phyloP scores from a whole-genome alignment of 2,888 invertebrate species.

The Hypselothyrea guttata region DNA sequence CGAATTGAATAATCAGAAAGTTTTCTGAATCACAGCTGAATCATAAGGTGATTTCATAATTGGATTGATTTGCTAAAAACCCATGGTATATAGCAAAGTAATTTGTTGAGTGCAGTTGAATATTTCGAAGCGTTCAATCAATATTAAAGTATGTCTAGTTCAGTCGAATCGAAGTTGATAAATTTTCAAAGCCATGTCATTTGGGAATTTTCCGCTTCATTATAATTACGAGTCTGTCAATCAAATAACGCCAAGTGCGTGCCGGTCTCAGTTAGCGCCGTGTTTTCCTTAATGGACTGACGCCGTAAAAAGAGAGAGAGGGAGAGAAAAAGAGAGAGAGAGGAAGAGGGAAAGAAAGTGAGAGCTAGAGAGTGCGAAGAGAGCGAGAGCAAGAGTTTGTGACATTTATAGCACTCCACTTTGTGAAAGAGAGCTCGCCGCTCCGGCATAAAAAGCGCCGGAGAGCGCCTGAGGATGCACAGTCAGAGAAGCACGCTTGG shows the following conservation, averaged over 20 bases:
- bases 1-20: too few relatives aligned
- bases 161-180: constrained; percentile 29
- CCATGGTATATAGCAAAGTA: too few relatives aligned
- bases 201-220: constrained; percentile 67
- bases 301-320: constrained; percentile 31
- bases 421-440: constrained; percentile 21
- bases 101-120: too few relatives aligned
- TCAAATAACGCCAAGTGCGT: constrained; percentile 51
- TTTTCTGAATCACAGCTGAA: too few relatives aligned
- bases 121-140: too few relatives aligned
- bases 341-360: background rate
- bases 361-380: background rate
- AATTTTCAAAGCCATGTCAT: constrained; percentile 25
- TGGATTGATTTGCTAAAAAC: too few relatives aligned
- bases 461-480: constrained; percentile 33
- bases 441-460: constrained; percentile 53
- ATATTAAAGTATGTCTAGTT: background rate
- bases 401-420: constrained; percentile 31
- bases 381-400: background rate
- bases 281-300: constrained; percentile 19
- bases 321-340: background rate
- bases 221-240: constrained; percentile 60
- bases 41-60: too few relatives aligned
- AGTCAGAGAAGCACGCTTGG: constrained; percentile 61
- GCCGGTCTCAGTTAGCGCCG: constrained; percentile 28